Conservation (phyloP, 2,888 invertebrate species). For the Lobophora halterata region DNA sequence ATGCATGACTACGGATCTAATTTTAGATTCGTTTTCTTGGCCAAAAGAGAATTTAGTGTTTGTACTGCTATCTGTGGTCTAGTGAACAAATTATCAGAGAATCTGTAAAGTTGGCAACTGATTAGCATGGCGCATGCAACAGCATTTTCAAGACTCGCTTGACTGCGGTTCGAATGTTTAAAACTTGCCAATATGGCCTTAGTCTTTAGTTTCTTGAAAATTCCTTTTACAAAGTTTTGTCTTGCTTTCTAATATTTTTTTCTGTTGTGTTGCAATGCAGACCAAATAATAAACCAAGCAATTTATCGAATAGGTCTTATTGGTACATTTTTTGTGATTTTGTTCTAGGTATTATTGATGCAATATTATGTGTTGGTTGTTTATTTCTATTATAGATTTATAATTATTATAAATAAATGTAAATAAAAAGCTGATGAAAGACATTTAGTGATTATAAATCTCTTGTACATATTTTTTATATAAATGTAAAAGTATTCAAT, state of each 20-base stretch:
- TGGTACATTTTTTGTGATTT: too few relatives aligned
- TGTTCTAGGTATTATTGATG: too few relatives aligned
- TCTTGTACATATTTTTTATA: slow-evolving; percentile 22
- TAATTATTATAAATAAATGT: slow-evolving; percentile 17
- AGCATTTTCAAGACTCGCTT: slow-evolving; percentile 20
- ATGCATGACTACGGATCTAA: too few relatives aligned
- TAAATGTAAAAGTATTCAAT: slow-evolving; percentile 3
- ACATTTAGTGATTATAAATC: slow-evolving; percentile 21
- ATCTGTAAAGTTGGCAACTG: slow-evolving; percentile 17
- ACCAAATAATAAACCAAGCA: too few relatives aligned
- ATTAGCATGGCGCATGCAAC: slow-evolving; percentile 23
- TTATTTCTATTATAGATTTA: slow-evolving; percentile 2
- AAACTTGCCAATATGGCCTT: slow-evolving; percentile 2
- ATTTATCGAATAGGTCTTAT: too few relatives aligned
- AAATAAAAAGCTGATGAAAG: slow-evolving; percentile 19
- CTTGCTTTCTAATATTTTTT: too few relatives aligned
- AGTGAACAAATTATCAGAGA: slow-evolving; percentile 5
- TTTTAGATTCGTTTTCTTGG: too few relatives aligned
- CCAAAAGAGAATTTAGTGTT: slow-evolving; percentile 7
- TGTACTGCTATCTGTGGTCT: slow-evolving; percentile 3
- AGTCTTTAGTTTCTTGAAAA: too few relatives aligned
- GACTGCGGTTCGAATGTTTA: slow-evolving; percentile 3
- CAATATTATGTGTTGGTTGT: too few relatives aligned
- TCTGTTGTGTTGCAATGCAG: too few relatives aligned
- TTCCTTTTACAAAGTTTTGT: too few relatives aligned